Percentiles rank a stretch among this genome's conserved stretches.
These are phyloP conservation scores for Malurus alboscapulatus DNA, from an alignment of 2,113 vertebrate genomes.

Conservation along the genomic window DNA sequence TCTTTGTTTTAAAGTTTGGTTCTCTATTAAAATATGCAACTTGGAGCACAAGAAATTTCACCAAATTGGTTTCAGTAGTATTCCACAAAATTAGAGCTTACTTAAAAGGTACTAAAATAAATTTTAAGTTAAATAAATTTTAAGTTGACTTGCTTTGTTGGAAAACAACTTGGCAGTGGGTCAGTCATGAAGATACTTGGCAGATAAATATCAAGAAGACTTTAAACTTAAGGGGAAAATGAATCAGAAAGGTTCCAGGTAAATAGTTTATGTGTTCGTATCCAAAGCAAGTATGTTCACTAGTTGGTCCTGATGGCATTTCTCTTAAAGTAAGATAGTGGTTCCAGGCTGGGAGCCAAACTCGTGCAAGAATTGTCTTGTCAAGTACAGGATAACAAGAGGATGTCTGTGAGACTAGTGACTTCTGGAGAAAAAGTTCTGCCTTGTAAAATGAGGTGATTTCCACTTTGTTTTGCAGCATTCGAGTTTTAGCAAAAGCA, in stretches of 20 bases:
- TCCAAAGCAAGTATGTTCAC: accelerated
- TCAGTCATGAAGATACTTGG: neutral
- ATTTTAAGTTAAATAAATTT: neutral
- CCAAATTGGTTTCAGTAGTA: neutral
- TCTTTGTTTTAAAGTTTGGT: neutral
- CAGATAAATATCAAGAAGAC: neutral
- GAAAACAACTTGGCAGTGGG: neutral
- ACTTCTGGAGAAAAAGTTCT: neutral
- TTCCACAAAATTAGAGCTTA: neutral
- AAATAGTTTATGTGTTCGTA: neutral
- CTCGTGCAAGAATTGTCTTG: neutral
- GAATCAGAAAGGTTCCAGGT: neutral
- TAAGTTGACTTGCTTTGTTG: neutral
- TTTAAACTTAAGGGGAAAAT: neutral
- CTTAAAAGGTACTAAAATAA: neutral
- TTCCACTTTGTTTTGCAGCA: slow-evolving; percentile 66
- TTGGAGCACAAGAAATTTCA: neutral
- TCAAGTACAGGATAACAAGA: neutral
- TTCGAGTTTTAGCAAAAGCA: slow-evolving; percentile 69
- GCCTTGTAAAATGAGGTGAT: neutral
- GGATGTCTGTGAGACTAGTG: neutral
- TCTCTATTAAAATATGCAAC: neutral
- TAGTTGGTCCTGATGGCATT: neutral
- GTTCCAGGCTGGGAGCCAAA: neutral
- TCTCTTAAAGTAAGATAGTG: neutral